Conservation (phyloP, 2,797 vertebrate genomes). For the Sebastes miniatus region DNA sequence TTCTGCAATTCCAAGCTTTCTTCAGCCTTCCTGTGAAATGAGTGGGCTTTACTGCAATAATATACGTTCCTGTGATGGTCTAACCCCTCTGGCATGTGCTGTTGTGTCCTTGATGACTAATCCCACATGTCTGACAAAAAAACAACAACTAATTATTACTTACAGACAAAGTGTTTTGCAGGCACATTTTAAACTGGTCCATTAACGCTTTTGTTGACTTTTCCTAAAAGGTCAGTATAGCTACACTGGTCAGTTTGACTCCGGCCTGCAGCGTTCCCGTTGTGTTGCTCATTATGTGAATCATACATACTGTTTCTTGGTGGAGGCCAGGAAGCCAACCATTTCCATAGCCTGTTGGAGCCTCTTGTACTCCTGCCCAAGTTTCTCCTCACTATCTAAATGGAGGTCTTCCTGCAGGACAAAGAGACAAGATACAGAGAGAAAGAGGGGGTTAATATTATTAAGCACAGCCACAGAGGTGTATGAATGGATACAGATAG, state of each 20-base stretch:
- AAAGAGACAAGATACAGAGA: neutral
- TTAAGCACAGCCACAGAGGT: neutral
- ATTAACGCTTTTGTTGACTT: neutral
- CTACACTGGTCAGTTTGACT: neutral
- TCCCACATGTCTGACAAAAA: neutral
- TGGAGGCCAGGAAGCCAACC: constrained; percentile 95
- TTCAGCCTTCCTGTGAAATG: neutral
- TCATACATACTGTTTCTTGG: constrained; percentile 89
- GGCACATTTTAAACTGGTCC: neutral
- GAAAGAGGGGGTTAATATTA: neutral
- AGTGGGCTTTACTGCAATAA: neutral
- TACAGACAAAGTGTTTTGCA: neutral
- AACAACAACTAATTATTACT: neutral
- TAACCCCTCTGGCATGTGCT: neutral
- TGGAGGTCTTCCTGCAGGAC: constrained; percentile 84
- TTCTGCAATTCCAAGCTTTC: neutral
- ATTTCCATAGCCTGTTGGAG: constrained; percentile 99
- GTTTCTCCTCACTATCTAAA: constrained; percentile 87
- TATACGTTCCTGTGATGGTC: neutral
- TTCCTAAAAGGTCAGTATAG: neutral
- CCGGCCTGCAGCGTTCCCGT: neutral
- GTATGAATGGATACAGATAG: neutral
- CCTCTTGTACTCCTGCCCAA: constrained; percentile 88
- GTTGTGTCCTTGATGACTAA: neutral
- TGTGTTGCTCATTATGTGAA: neutral